Base-by-base conservation (phyloP, 2,113 vertebrate species). In the Scomber japonicus region DNA sequence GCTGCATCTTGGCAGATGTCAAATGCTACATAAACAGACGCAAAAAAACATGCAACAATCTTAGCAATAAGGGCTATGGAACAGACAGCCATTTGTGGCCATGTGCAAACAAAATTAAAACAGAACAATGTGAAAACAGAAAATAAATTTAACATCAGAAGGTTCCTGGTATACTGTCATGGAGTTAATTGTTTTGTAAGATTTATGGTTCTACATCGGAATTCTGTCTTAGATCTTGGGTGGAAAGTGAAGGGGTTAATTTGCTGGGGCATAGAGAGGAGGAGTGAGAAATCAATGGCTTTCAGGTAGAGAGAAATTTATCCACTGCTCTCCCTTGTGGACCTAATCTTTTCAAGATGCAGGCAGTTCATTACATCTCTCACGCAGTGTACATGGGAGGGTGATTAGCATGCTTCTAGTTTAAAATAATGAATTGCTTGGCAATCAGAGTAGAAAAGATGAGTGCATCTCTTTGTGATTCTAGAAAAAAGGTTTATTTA, bases 371-470 rank as follows among this genome's bases (percentile, higher is more conserved):
- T 85, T 84, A 75, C 63, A 57, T 72, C 74, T 63, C 72, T 62
- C 27, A 79, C 65, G 62, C 63, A 54, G 62, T 54, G 50, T 17
- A 24, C 66, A 70, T 75, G 31, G 71, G 40, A 72, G 72, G 51
- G 60, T 64, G 51, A 84, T 78, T 85, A 76, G 30, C 60, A 68
- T 70, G 79, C 63, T 16, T 81, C 65, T 53, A 57, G 61, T 80
- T 84, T 77, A 53, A 84, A 75, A 89, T 78, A 77, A 87, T 91
- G 30, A 81, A 85, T 88, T 75, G 67, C 68, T 62, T 60, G 27
- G 60, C 74, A 85, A 59, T 86, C 78, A 80, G 80, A 57, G 62
- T 35, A 15, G 60, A 79, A 48, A 70, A 56, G 57, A 72, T 21
- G 49, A 88, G 67, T 46, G 50, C 12, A 65, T 79, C 35, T 62